Conservation (phyloP, 2,113 vertebrate species). For the Australoheros scitulus region DNA sequence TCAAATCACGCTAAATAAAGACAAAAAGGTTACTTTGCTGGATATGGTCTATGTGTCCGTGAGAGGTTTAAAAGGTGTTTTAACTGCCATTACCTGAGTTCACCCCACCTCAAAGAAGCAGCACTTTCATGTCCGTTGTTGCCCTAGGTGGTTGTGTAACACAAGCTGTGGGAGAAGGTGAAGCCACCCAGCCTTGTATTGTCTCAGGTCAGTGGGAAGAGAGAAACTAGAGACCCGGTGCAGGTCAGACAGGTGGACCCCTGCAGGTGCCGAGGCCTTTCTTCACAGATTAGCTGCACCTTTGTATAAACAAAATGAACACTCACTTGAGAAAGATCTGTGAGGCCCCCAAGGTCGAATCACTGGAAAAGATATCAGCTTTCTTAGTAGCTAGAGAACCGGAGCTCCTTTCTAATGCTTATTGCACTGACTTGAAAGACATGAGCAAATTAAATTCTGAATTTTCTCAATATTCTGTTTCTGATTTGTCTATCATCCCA, state of each 20-base stretch:
- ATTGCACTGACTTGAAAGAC: background rate
- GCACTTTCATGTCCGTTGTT: constrained; percentile 61
- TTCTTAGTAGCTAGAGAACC: background rate
- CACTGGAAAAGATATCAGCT: constrained; percentile 31
- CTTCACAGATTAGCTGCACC: constrained; percentile 59
- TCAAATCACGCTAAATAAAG: background rate
- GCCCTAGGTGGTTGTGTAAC: constrained; percentile 70
- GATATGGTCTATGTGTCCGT: background rate
- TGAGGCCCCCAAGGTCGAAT: constrained; percentile 11
- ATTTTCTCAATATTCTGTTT: background rate
- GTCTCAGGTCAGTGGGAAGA: constrained; percentile 55
- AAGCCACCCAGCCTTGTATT: constrained; percentile 40
- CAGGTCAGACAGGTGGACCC: constrained; percentile 58
- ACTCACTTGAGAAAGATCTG: constrained; percentile 18
- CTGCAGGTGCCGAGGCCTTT: constrained; percentile 67
- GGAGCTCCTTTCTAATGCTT: background rate
- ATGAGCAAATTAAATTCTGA: background rate
- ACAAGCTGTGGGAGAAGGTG: constrained; percentile 56
- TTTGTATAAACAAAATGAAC: constrained; percentile 32
- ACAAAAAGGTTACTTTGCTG: background rate
- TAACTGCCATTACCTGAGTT: constrained; percentile 32
- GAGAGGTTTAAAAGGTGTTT: constrained; percentile 17
- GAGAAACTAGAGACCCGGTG: constrained; percentile 55
- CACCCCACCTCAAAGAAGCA: constrained; percentile 20
- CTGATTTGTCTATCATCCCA: background rate